Evolutionary conservation across 2,888 invertebrate genomes (phyloP).

Genomic region (Ischnus inquisitorius): DNA sequence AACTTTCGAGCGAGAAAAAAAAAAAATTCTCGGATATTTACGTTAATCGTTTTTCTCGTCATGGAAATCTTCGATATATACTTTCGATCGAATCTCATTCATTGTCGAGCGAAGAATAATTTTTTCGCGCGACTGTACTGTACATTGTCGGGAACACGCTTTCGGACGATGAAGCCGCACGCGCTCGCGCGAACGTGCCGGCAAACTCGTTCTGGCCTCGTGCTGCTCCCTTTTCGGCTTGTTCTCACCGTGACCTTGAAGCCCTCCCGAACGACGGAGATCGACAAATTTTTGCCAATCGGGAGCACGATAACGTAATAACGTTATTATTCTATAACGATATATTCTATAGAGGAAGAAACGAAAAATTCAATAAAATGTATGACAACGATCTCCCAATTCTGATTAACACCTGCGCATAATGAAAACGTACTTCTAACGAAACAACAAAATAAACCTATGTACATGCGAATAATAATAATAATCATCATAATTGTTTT

Average conservation of each 20-base stretch:
- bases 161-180: conserved; percentile 41
- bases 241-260: conserved; percentile 9
- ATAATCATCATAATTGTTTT: too few relatives aligned
- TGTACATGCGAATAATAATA: too few relatives aligned
- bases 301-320: too few relatives aligned
- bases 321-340: too few relatives aligned
- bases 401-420: too few relatives aligned
- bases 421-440: too few relatives aligned
- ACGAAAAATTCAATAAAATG: too few relatives aligned
- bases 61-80: not conserved
- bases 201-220: conserved; percentile 52
- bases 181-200: conserved; percentile 44
- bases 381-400: too few relatives aligned
- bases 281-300: too few relatives aligned
- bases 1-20: too few relatives aligned
- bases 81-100: not conserved
- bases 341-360: too few relatives aligned
- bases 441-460: too few relatives aligned
- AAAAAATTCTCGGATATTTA: not conserved
- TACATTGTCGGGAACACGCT: not conserved
- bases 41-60: not conserved
- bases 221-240: conserved; percentile 36
- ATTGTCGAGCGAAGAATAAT: not conserved
- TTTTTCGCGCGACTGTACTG: conserved; percentile 60
- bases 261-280: not conserved